Evolutionary conservation across 2,113 vertebrate genomes (phyloP).

Genomic region (Bagarius yarrelli): DNA sequence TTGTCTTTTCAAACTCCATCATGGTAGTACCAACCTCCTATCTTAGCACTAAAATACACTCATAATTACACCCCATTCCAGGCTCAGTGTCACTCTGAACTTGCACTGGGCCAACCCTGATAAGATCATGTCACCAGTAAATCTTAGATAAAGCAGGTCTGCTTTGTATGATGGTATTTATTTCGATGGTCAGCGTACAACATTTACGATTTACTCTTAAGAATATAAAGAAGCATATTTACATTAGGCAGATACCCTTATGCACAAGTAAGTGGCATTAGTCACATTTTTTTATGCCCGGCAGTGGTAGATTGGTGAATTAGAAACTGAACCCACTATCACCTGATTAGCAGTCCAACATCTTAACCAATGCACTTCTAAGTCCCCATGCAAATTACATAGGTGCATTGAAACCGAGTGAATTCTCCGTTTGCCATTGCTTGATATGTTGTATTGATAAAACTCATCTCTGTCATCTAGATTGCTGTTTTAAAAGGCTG

Average conservation of each 20-base stretch:
- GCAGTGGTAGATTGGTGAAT: no score
- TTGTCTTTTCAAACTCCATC: conserved; percentile 16
- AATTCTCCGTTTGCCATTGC: no score
- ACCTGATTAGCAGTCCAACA: no score
- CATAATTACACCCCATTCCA: background rate
- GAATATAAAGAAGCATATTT: background rate
- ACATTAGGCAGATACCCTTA: background rate
- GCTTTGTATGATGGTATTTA: conserved; percentile 43
- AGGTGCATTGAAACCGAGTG: no score
- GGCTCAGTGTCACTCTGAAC: conserved; percentile 11
- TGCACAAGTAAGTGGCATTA: no score
- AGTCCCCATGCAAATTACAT: no score
- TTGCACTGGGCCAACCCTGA: conserved; percentile 26
- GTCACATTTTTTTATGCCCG: no score
- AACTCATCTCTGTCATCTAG: background rate
- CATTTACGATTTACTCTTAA: conserved; percentile 32
- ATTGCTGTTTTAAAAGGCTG: background rate
- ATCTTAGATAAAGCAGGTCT: conserved; percentile 39
- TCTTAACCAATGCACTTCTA: no score
- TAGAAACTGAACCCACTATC: no score
- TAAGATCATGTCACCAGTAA: conserved; percentile 46
- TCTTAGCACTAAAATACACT: background rate
- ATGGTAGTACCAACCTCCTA: conserved; percentile 28
- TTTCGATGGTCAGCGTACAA: conserved; percentile 37
- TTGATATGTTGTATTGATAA: background rate